Conservation (phyloP, 2,888 invertebrate genomes). For the Orthosia cruda region DNA sequence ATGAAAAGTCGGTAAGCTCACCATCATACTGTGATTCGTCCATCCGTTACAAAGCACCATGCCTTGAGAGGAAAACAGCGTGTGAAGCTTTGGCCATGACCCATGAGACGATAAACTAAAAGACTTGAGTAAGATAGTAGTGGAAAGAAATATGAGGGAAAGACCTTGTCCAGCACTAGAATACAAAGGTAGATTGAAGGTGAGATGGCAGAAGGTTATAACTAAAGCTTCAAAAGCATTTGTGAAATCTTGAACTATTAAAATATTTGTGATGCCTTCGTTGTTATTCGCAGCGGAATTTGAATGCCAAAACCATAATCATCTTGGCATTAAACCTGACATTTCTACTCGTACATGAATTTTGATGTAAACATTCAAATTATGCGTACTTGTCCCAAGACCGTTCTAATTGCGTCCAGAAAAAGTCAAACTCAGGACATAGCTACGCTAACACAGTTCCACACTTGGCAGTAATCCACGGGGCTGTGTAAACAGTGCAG, state of each 20-base stretch:
- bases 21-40: not conserved
- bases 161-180: too few species aligned
- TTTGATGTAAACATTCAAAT: not conserved
- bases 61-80: too few species aligned
- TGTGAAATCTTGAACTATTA: not conserved
- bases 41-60: too few species aligned
- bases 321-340: conserved; percentile 5
- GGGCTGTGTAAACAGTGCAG: conserved; percentile 59
- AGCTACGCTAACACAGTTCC: conserved; percentile 58
- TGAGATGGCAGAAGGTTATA: too few species aligned
- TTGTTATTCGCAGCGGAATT: not conserved
- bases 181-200: too few species aligned
- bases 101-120: too few species aligned
- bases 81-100: too few species aligned
- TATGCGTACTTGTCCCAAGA: not conserved
- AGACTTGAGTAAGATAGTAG: too few species aligned
- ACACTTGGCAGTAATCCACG: conserved; percentile 69
- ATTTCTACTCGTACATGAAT: not conserved
- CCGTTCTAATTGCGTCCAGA: conserved; percentile 16
- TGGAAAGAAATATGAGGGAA: too few species aligned
- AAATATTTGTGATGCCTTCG: not conserved
- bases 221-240: too few species aligned
- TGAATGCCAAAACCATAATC: not conserved
- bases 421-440: conserved; percentile 45
- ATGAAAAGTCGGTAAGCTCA: not conserved